Evolutionary conservation across 2,888 invertebrate genomes (phyloP).

Genomic region (Cinara cedri): DNA sequence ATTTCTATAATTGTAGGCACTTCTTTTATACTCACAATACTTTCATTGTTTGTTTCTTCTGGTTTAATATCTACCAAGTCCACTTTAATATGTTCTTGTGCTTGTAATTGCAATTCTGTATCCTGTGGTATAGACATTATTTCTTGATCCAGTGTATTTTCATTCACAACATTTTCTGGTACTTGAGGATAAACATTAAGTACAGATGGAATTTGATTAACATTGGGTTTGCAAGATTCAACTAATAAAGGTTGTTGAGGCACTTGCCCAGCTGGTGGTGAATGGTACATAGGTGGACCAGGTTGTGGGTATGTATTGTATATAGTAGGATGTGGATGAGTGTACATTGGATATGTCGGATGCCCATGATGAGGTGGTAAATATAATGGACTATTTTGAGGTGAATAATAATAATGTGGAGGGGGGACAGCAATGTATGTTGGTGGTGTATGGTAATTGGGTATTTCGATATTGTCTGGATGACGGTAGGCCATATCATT

Average conservation of each 20-base stretch:
- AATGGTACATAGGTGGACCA: slow-evolving; percentile 50
- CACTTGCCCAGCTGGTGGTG: slow-evolving; percentile 47
- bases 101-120: slow-evolving; percentile 18
- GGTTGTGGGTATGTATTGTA: slow-evolving; percentile 52
- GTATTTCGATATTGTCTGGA: slow-evolving; percentile 53
- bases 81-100: slow-evolving; percentile 8
- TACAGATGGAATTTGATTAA: slow-evolving; percentile 44
- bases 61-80: slow-evolving; percentile 3
- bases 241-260: slow-evolving; percentile 55
- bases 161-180: slow-evolving; percentile 37
- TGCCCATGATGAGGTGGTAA: slow-evolving; percentile 51
- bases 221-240: slow-evolving; percentile 51
- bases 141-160: slow-evolving; percentile 16
- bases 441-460: slow-evolving; percentile 51
- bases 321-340: slow-evolving; percentile 49
- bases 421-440: slow-evolving; percentile 50
- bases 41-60: slow-evolving; percentile 19
- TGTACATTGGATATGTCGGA: slow-evolving; percentile 52
- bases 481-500: slow-evolving; percentile 52
- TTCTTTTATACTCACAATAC: not conserved
- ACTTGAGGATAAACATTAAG: slow-evolving; percentile 50
- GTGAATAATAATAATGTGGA: slow-evolving; percentile 53
- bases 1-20: slow-evolving; percentile 24
- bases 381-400: slow-evolving; percentile 54
- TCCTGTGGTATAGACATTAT: slow-evolving; percentile 35